Conservation (phyloP, 2,113 vertebrate genomes). For the Dasyornis broadbenti region DNA sequence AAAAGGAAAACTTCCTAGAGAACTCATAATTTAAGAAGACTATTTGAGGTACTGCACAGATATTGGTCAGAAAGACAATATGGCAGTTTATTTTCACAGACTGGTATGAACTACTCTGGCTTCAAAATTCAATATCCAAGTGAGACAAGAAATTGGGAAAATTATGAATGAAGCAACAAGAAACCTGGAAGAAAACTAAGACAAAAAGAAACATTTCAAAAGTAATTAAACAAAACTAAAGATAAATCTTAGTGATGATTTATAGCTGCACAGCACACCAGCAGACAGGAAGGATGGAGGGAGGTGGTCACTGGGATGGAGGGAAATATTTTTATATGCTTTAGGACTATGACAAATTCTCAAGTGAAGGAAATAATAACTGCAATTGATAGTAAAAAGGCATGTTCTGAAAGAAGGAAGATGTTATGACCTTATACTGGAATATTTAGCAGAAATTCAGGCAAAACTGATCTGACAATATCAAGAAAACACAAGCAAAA, state of each 20-base stretch:
- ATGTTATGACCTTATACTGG: not conserved
- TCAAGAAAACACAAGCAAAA: not conserved
- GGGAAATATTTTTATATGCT: not conserved
- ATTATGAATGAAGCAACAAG: not conserved
- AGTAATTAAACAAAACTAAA: not conserved
- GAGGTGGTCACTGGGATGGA: not conserved
- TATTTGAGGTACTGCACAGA: not conserved
- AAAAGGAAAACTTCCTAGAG: not conserved
- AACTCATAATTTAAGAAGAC: not conserved
- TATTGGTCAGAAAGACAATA: not conserved
- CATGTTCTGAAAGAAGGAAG: not conserved
- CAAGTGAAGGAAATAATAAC: not conserved
- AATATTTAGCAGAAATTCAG: not conserved
- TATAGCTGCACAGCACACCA: not conserved
- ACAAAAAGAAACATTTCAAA: not conserved
- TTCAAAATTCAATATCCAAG: not conserved
- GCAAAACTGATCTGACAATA: not conserved
- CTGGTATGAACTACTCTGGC: not conserved
- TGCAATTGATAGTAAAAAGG: not conserved
- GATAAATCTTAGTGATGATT: not conserved
- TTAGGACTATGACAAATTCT: not conserved
- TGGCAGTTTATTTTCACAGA: not conserved
- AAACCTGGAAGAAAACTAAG: not conserved
- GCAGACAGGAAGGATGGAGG: not conserved
- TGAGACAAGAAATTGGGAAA: not conserved